Evolutionary conservation across 2,797 vertebrate genomes (phyloP), one percentile per base, ranked within the genome.

Genomic region (Hippopotamyrus pictus): DNA sequence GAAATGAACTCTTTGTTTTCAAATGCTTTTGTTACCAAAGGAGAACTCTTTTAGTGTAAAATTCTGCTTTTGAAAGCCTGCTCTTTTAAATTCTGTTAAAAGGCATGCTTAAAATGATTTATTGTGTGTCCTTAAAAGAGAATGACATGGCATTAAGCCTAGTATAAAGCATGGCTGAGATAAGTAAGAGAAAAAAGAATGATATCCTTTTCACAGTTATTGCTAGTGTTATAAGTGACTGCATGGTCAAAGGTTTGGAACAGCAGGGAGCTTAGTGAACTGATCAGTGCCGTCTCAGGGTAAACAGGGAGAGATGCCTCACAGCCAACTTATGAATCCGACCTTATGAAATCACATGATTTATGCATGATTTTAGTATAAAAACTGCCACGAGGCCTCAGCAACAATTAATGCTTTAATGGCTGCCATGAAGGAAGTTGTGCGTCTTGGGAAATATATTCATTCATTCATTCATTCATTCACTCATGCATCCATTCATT

Each of bases 151-250:
- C 51, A 86, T 50, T 53, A 85, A 85, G 50, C 88, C 92, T 91
- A 91, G 90, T 91, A 91, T 90, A 90, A 91, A 92, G 90, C 88
- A 59, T 90, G 89, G 90, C 89, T 91, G 86, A 8, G 89, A 91
- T 90, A 89, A 88, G 91, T 88, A 88, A 86, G 86, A 76, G 89
- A 85, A 88, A 79, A 82, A 82, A 46, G 76, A 82, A 82, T 22
- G n/a, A 82, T 46, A 46, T 82, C 41, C 17, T 82, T 11, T 82
- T 44, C 76, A 44, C 76, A 82, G 41, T 22, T 82, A 46, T 7
- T 82, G 17, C 76, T 41, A 82, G 37, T 73, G 2, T 37, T 37
- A 73, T 73, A 73, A 82, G 41, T 19, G 41, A 82, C 41, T 46
- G 37, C 37, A 46, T 82, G 76, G 76, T 73, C 69, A 41, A 82